Base-by-base conservation (phyloP, 2,797 vertebrate species). In the Gouania willdenowi region DNA sequence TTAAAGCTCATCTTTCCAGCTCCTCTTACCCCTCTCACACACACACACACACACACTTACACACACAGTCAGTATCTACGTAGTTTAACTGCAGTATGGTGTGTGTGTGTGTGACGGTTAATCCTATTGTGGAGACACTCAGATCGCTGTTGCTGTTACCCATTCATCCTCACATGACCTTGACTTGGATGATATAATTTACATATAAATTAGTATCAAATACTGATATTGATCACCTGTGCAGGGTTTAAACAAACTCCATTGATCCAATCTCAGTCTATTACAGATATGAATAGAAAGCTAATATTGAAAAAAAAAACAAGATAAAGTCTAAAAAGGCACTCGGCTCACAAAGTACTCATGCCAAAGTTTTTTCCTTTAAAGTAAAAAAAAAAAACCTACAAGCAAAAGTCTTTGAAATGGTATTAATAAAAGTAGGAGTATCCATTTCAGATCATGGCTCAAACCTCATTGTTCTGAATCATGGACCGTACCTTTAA, bases 191-290 rank as follows among this genome's bases (percentile, higher is more conserved):
- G 13, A 7, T 39, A 39, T 66, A 30, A 66, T 56, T 73, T 54
- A 43, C 57, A 73, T 66, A 34, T 56, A 62, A 56, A 71, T 58
- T 37, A 59, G 57, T 50, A 46, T 74, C 48, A 58, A 21, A 50
- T 69, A 47, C 41, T 59, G 17, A 35, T 63, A 57, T 59, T 16
- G 51, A 63, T 28, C 21, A 6, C 15, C 24, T 41, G 10, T 18
- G 17, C 8, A 32, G 41, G 33, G 42, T n/a, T 74, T 44, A 41
- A 59, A 60, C 52, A 39, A 61, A 24, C 19, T 9, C 12, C 32
- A 61, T 48, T 53, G 66, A 77, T 65, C 55, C 35, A 23, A 25
- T 58, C 36, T 6, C 34, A 31, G 37, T 30, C 23, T 27, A 38
- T 2, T 6, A 22, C 28, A 19, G 12, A 36, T 18, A 50, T 51